Conservation (phyloP, 2,113 vertebrate genomes). For the Apodemus sylvaticus region DNA sequence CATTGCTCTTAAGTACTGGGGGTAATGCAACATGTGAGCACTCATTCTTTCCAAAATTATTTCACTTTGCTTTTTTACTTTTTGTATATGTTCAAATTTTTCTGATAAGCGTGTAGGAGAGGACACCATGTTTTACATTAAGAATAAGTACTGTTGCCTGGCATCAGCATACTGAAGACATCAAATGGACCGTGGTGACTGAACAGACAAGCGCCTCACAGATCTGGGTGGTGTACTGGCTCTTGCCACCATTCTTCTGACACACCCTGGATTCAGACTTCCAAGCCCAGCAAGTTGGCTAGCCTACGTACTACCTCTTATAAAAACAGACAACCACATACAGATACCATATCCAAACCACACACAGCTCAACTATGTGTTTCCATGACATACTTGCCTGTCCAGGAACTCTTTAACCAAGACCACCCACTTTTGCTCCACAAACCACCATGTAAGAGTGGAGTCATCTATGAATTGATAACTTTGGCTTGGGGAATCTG, state of each 20-base stretch:
- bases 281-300: not conserved
- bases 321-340: not conserved
- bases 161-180: not conserved
- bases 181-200: not conserved
- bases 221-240: not conserved
- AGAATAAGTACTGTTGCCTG: not conserved
- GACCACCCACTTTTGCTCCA: constrained; percentile 52
- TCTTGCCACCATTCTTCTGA: not conserved
- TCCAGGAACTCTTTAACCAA: constrained; percentile 28
- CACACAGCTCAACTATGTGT: not conserved
- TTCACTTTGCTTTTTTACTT: constrained; percentile 38
- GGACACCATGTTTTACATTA: constrained; percentile 19
- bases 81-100: constrained; percentile 33
- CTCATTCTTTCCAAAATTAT: constrained; percentile 42
- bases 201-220: not conserved
- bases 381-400: constrained; percentile 30
- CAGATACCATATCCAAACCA: not conserved
- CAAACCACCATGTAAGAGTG: constrained; percentile 53
- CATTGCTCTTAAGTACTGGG: not conserved
- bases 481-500: constrained; percentile 36
- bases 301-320: not conserved
- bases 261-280: not conserved
- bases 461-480: constrained; percentile 27
- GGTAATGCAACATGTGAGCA: not conserved
- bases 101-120: not conserved